Evolutionary conservation across 2,797 vertebrate genomes (phyloP).

Genomic region (Sebastes ruberrimus): DNA sequence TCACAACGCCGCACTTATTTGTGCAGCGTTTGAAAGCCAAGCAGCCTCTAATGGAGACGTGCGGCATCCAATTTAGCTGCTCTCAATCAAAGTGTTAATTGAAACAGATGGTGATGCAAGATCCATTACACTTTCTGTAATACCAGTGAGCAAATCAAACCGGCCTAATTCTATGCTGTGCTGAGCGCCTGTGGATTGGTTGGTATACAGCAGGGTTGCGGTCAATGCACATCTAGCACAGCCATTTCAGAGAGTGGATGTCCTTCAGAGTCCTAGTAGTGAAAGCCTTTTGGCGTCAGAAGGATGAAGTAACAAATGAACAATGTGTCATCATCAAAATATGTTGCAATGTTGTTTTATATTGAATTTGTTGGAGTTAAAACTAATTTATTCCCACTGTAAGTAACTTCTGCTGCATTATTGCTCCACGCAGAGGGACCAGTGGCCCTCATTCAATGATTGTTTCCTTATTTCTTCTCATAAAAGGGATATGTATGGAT

Average conservation of each 20-base stretch:
- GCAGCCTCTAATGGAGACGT: conserved; percentile 58
- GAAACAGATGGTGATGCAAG: conserved; percentile 77
- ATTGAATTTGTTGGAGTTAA: conserved; percentile 5
- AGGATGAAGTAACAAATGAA: conserved; percentile 14
- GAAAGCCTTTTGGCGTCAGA: conserved; percentile 23
- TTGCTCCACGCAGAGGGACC: not conserved
- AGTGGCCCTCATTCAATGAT: not conserved
- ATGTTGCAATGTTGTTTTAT: conserved; percentile 29
- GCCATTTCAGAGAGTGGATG: conserved; percentile 28
- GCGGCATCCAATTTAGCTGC: conserved; percentile 61
- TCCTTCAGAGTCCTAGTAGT: conserved; percentile 24
- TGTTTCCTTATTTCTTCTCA: not conserved
- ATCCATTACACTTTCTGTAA: conserved; percentile 68
- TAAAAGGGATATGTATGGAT: not conserved
- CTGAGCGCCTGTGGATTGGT: conserved; percentile 29
- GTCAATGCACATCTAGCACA: conserved; percentile 51
- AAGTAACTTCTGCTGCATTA: not conserved
- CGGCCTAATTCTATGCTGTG: conserved; percentile 51
- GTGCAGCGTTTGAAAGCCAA: conserved; percentile 51
- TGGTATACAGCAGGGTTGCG: conserved; percentile 19
- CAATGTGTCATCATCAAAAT: conserved; percentile 42
- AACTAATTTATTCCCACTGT: conserved; percentile 7
- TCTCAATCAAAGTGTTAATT: conserved; percentile 70
- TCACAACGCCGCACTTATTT: conserved; percentile 35
- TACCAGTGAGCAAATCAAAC: conserved; percentile 63